Evolutionary conservation across 2,888 invertebrate genomes (phyloP), one percentile per base, ranked within the genome.

Genomic region (Epinotia nisella): DNA sequence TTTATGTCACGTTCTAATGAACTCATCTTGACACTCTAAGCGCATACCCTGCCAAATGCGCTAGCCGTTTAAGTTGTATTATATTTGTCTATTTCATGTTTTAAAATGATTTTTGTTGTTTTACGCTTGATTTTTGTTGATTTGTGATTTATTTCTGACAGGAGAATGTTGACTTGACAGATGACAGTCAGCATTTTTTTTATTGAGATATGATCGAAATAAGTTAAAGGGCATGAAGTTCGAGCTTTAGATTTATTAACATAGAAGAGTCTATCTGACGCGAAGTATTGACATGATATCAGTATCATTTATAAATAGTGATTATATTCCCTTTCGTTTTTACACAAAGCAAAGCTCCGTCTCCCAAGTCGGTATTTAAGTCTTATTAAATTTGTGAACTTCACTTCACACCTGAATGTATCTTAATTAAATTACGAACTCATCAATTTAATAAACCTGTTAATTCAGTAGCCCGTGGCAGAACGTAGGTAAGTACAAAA

Each of bases 391-490:
- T 35, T 24, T 24, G 11, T 15, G 49, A 58, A 67, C 62, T 61
- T 53, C 53, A 29, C 74, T 78, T 78, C 77, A 80, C 83, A 82
- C 81, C 77, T 82, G 81, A 81, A 78, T 69, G 21, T 17, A 80
- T 75, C 74, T 74, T 80, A 82, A 86, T 87, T 82, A 80, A 86
- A 86, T 87, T 82, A 82, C 71, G 65, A 78, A 77, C 80, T 75
- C 76, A 79, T 69, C 72, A 76, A 78, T 76, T 72, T 78, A 82
- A 85, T 85, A 83, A 84, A 82, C 81, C 78, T 78, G 82, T 84
- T 88, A 88, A 89, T 86, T 89, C 92, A 80, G 92, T 87, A 92
- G 92, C 84, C 86, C 87, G 82, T 85, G 80, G 81, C 87, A 83
- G 76, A 83, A 82, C 70, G 75, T 71, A 77, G 76, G 77, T 80